These are phyloP conservation scores for Panthera leo DNA, from an alignment of 2,113 vertebrate genomes.

Conservation along the genomic window DNA sequence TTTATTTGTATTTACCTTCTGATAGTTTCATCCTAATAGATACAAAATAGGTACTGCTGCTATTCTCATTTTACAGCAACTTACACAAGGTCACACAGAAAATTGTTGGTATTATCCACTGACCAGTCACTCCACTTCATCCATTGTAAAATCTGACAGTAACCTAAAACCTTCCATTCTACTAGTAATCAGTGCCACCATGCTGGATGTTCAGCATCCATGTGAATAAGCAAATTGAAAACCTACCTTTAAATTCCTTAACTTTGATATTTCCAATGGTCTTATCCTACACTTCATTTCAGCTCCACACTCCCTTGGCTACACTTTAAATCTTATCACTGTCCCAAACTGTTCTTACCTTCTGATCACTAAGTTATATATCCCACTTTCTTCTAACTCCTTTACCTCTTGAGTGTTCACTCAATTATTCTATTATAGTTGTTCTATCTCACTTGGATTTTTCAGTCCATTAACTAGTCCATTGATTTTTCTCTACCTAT, in stretches of 20 bases:
- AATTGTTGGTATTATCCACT: not conserved
- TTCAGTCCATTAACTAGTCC: not conserved
- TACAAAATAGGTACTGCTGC: not conserved
- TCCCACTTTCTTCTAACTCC: not conserved
- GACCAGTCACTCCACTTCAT: not conserved
- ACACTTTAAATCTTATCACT: not conserved
- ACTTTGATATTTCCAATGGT: not conserved
- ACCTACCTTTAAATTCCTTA: not conserved
- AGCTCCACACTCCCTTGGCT: not conserved
- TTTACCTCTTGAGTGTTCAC: not conserved
- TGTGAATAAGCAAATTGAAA: not conserved
- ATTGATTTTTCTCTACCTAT: constrained; percentile 3
- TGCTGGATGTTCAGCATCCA: not conserved
- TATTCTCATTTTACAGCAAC: not conserved
- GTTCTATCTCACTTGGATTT: not conserved
- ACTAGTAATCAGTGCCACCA: not conserved
- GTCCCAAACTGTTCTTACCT: not conserved
- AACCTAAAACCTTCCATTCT: not conserved
- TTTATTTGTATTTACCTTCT: not conserved
- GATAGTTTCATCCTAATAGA: not conserved
- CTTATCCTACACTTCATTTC: not conserved
- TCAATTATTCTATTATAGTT: not conserved
- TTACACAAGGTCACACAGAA: not conserved
- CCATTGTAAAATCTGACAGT: not conserved
- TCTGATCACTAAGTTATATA: not conserved